Evolutionary conservation across 1,140 invertebrate species (phyloP).

Genomic region (Chrysopa pallens): DNA sequence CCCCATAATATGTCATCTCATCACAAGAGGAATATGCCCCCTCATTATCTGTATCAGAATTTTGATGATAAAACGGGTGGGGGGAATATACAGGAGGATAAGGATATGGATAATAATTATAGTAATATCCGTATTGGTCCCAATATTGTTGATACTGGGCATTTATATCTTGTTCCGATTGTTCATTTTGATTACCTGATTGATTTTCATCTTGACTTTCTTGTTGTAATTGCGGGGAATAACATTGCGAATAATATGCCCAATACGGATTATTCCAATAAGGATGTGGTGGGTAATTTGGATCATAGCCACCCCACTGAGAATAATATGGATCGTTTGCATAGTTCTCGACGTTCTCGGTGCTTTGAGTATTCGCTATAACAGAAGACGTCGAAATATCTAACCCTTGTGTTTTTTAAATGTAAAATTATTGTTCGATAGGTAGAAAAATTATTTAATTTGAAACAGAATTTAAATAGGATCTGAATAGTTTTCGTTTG

Average conservation of each 20-base stretch:
- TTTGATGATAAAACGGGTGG: slow-evolving; percentile 10
- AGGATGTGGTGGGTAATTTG: slow-evolving; percentile 18
- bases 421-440: too few relatives aligned
- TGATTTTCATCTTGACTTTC: not conserved
- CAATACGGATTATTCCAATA: slow-evolving; percentile 15
- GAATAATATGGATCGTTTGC: slow-evolving; percentile 12
- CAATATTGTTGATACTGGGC: slow-evolving; percentile 13
- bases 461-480: too few relatives aligned
- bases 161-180: not conserved
- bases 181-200: not conserved
- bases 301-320: slow-evolving; percentile 11
- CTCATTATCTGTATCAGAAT: slow-evolving; percentile 19
- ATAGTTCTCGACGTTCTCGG: slow-evolving; percentile 11
- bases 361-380: slow-evolving; percentile 15
- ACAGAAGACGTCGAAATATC: slow-evolving; percentile 11
- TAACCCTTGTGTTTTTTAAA: not conserved
- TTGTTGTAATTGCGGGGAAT: slow-evolving; percentile 1
- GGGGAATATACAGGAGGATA: slow-evolving; percentile 8
- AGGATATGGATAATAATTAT: slow-evolving; percentile 12
- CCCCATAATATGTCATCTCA: slow-evolving; percentile 22
- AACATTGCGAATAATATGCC: slow-evolving; percentile 8
- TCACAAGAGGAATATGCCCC: slow-evolving; percentile 24
- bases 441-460: too few relatives aligned
- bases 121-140: slow-evolving; percentile 15
- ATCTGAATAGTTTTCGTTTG: too few relatives aligned